Base-by-base conservation (phyloP, 2,797 vertebrate genomes). In the Danio choprae region DNA sequence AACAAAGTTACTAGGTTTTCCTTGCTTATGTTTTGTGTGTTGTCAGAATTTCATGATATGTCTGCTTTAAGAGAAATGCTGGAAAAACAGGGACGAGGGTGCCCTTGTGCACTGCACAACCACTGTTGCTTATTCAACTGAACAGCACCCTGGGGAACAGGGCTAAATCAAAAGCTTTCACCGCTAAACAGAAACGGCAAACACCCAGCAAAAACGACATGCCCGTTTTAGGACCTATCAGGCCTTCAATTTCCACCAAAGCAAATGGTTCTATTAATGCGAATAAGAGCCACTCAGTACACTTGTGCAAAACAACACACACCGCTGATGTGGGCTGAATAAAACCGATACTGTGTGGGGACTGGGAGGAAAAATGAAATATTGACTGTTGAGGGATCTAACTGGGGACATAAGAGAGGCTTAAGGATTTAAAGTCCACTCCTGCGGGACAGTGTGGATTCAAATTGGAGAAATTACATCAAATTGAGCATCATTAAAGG, bases 151-250 rank as follows among this genome's bases (percentile, higher is more conserved):
- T 85, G 84, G 91, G 91, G 92, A 89, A 92, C 84, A 85, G 84
- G 90, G 89, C 85, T 87, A 91, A 92, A 94, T 94, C 91, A 94
- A 90, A 92, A 89, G 89, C 89, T 89, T 91, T 92, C 89, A 89
- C 89, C 85, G 87, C 89, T 89, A 90, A 92, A 91, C 91, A 90
- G 87, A 90, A 89, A 82, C 74, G 43, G 89, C 81, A 40, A 91
- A 92, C 85, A 87, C 87, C 87, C 87, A 90, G 88, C 77, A 86
- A 90, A n/a, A 92, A 90, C 84, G 85, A 84, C 83, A 79, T 88
- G 85, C 64, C 43, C 86, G 77, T 87, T 91, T 91, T 84, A 88
- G 83, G 80, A 80, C 51, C 64, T 65, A 70, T 83, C 62, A 81
- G 81, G 73, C 81, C 84, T 81, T 87, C 78, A 83, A 83, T 74